Conservation (phyloP, 2,888 invertebrate genomes). For the Patella caerulea region DNA sequence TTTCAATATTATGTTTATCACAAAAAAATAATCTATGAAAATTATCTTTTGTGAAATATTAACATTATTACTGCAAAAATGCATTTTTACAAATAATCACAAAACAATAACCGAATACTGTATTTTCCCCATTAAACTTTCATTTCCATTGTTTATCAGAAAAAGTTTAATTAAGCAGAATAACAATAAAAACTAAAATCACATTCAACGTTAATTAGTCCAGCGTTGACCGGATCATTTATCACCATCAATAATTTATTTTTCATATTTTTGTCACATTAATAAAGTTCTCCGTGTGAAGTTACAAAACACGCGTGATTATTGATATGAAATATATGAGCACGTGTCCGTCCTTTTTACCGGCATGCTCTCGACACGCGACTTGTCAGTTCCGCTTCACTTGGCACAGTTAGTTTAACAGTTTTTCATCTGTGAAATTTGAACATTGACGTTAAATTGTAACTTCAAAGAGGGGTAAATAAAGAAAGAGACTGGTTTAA, state of each 20-base stretch:
- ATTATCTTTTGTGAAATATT: no score
- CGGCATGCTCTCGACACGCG: background rate
- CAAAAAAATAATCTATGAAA: no score
- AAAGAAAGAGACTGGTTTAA: no score
- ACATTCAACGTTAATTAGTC: background rate
- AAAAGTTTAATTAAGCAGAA: background rate
- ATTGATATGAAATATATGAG: background rate
- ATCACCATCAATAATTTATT: background rate
- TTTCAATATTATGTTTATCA: no score
- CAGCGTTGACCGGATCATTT: background rate
- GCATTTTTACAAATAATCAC: no score
- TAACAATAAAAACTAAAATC: background rate
- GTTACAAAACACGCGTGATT: background rate
- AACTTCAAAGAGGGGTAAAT: no score
- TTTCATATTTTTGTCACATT: background rate
- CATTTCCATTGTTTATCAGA: no score
- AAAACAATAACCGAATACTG: background rate
- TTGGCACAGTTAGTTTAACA: background rate
- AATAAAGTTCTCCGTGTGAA: background rate
- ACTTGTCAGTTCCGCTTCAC: conserved; percentile 12
- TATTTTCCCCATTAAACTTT: background rate
- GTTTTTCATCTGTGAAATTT: no score
- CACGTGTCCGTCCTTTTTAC: background rate
- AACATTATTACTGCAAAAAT: no score
- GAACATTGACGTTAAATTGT: no score